phyloP scores from a whole-genome alignment of 2,888 invertebrate species.

The Philopedon plagiatum region DNA sequence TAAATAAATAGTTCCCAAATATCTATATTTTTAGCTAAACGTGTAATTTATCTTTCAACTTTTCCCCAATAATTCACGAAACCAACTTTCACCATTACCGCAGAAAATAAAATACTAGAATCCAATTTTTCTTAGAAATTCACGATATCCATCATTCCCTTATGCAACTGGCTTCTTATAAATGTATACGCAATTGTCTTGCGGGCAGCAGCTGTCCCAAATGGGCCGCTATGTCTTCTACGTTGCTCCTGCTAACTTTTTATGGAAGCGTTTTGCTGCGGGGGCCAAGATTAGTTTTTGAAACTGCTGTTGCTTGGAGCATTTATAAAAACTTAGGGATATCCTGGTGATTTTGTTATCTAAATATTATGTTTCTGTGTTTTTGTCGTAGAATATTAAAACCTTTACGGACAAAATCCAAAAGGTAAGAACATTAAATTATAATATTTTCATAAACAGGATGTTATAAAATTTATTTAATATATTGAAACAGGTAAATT shows the following conservation, averaged over 20 bases:
- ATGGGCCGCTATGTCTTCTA: constrained; percentile 20
- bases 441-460: neutral
- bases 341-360: neutral
- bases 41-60: too few species aligned
- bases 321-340: neutral
- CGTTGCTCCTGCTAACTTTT: neutral
- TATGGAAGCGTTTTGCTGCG: neutral
- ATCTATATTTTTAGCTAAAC: too few species aligned
- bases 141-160: neutral
- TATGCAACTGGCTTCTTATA: constrained; percentile 12
- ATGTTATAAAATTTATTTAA: too few species aligned
- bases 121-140: neutral
- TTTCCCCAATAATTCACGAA: too few species aligned
- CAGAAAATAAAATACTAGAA: too few species aligned
- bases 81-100: too few species aligned
- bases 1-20: too few species aligned
- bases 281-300: neutral
- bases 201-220: constrained; percentile 44
- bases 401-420: too few species aligned
- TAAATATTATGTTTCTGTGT: neutral
- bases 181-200: constrained; percentile 49
- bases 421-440: too few species aligned
- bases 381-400: too few species aligned
- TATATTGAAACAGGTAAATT: too few species aligned
- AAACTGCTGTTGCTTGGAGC: neutral